A percentile compares a stretch with the other conserved stretches of the same genome.
Conservation (phyloP, 2,888 invertebrate species). For the Exephanes ischioxanthus region DNA sequence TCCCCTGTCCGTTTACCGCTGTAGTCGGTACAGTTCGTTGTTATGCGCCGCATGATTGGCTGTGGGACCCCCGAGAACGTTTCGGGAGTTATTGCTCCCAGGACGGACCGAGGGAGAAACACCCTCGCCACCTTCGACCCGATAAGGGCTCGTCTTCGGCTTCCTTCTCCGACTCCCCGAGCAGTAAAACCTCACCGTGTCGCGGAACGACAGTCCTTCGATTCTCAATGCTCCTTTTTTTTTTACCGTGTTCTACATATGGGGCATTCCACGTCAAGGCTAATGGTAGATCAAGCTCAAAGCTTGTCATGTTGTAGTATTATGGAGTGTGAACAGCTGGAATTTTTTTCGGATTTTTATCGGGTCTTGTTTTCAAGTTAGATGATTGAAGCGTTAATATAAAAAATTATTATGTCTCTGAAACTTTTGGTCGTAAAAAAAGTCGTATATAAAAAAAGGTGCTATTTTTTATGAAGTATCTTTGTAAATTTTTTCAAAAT, state of each 20-base stretch:
- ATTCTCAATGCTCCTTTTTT: constrained; percentile 16
- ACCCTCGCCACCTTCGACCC: constrained; percentile 28
- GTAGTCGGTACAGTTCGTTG: constrained; percentile 63
- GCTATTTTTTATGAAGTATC: too few relatives aligned
- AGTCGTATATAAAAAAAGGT: too few relatives aligned
- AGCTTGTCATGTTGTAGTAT: too few relatives aligned
- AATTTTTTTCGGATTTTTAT: too few relatives aligned
- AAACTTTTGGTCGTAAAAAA: too few relatives aligned
- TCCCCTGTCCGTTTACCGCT: constrained; percentile 4
- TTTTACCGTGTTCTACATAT: not conserved
- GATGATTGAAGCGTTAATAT: too few relatives aligned
- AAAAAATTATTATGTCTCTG: too few relatives aligned
- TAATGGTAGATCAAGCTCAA: too few relatives aligned
- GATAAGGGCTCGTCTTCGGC: constrained; percentile 28
- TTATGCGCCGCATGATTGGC: constrained; percentile 72
- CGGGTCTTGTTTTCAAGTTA: too few relatives aligned
- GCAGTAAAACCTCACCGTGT: constrained; percentile 34
- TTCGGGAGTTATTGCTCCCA: constrained; percentile 61
- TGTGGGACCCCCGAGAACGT: constrained; percentile 61
- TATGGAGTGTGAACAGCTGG: too few relatives aligned
- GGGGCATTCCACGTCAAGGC: too few relatives aligned
- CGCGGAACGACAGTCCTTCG: constrained; percentile 29
- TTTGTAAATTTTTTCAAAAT: too few relatives aligned
- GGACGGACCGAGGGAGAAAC: constrained; percentile 30
- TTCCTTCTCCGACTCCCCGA: not conserved